phyloP scores from a whole-genome alignment of 2,888 invertebrate genomes.

The Rotaria macrura region DNA sequence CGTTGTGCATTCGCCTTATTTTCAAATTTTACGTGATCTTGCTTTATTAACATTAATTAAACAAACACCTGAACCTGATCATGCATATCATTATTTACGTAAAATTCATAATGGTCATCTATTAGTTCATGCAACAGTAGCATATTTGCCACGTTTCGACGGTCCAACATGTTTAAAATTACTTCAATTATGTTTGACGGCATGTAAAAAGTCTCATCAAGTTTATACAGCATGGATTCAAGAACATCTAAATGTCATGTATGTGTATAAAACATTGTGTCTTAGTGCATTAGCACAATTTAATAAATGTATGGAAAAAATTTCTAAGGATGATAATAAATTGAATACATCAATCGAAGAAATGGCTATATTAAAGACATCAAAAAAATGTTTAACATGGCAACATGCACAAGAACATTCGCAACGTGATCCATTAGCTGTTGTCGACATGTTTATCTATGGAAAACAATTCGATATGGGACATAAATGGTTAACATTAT shows the following conservation, averaged over 20 bases:
- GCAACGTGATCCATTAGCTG: neutral
- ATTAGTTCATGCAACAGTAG: neutral
- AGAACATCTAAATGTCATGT: neutral
- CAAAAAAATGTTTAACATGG: conserved; percentile 32
- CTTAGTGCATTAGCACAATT: neutral
- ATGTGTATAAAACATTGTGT: neutral
- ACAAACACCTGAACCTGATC: neutral
- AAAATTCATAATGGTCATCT: neutral
- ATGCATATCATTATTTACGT: neutral
- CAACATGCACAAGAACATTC: conserved; percentile 27
- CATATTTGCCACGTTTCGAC: neutral
- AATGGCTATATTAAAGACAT: neutral
- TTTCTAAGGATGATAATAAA: neutral
- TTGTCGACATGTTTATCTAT: neutral
- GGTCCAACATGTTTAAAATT: neutral
- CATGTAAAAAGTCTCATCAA: neutral
- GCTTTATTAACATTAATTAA: neutral
- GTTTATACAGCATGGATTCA: neutral
- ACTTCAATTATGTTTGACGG: conserved; percentile 12
- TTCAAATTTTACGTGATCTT: neutral
- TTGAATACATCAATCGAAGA: neutral
- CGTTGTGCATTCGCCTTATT: neutral
- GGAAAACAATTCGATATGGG: conserved; percentile 2
- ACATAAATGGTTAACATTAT: conserved; percentile 18
- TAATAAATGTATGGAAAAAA: neutral